Evolutionary conservation across 2,888 invertebrate genomes (phyloP), one percentile per base, ranked within the genome.

Genomic region (Lochmaea crataegi): DNA sequence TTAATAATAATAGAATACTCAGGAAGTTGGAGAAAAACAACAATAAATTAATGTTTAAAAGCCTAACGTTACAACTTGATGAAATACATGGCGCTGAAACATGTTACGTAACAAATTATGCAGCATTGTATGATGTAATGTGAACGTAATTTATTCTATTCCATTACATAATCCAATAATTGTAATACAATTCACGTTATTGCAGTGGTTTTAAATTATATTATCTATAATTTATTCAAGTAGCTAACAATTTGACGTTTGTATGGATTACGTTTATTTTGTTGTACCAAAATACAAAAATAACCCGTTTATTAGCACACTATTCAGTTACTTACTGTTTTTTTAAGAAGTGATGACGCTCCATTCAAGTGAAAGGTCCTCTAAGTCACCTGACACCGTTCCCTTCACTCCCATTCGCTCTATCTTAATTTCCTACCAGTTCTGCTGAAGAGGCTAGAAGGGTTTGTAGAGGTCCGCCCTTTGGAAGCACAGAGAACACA

Each of bases 91-190:
- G 53, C 53, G 53, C 18, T 53, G 16, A 16, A 18, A 53, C 16
- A 53, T 53, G 53, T 53, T 53, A 53, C 53, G 18, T 53, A 53
- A 10, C 16, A 16, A 53, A 16, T 53, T 53, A 53, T 53, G 16
- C 53, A 18, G 16, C 9, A 10, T 53, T 16, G 18, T 53, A 53
- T 53, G 53, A 53, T 53, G 53, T 53, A 53, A 53, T 53, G 9
- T 16, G 18, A 53, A 53, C 53, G 2, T 53, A 53, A 53, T 53
- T 53, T 53, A 53, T 53, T 53, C 53, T 16, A 53, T 53, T 53
- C 16, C 10, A 53, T 53, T 53, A 53, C 53, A 53, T 16, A 53
- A 53, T 53, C 53, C 53, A 18, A 53, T 18, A 53, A 7, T 53
- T 53, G 16, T 16, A 16, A 53, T 53, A 53, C 16, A 53, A 0